Evolutionary conservation across 2,113 vertebrate species (phyloP), one percentile per base, ranked within the genome.

Genomic region (Clupea harengus): DNA sequence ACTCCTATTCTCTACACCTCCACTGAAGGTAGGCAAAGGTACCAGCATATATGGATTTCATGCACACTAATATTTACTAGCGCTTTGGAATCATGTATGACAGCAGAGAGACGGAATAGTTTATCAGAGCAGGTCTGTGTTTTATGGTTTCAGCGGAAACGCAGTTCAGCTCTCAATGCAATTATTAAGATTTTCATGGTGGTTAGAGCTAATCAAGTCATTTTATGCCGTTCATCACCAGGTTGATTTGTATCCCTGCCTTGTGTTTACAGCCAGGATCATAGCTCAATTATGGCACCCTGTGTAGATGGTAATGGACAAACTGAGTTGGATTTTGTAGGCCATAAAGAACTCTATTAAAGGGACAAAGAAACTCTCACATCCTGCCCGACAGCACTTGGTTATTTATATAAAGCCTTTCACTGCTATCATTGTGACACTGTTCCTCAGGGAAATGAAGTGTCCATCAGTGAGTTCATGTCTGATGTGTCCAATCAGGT

Each of bases 401-500:
- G n/a, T n/a, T 39, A 39, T 39, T 39, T 39, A 39, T 39, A 39
- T 54, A 54, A 54, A 54, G 18, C 22, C 1, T 20, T 57, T 9
- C 28, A 17, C 11, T 45, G 22, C 39, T 45, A 72, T 22, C 45
- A 44, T 47, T 72, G 46, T 75, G 32, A 72, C 17, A 82, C 25
- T 88, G 46, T 22, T 82, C 25, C 8, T 46, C 54, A 81, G 83
- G 89, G 85, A 85, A 81, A 89, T 89, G 60, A 84, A 6, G 32
- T 82, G 20, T 32, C 28, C 25, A n/a, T 72, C 15, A 86, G 15
- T 60, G 72, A 44, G 45, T 18, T 83, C 86, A 87, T 82, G 85
- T 86, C 50, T 32, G 32, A 89, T 91, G 47, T 87, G 60, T 88
- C 83, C 91, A 86, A 91, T 89, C 92, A 94, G 94, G 87, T 90